phyloP scores from a whole-genome alignment of 2,888 invertebrate genomes.

The Pseudoips prasinana region DNA sequence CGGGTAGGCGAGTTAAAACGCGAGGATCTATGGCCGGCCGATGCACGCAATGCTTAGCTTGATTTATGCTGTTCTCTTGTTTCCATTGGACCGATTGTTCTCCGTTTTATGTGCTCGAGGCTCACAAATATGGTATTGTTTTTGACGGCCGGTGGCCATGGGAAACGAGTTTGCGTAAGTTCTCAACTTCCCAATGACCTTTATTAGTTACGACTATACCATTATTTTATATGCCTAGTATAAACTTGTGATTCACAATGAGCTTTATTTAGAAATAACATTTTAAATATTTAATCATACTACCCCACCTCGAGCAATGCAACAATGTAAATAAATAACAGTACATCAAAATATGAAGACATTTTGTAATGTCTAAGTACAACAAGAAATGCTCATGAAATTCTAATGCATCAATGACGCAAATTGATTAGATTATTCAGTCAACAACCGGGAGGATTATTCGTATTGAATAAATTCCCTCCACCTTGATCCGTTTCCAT shows the following conservation, averaged over 20 bases:
- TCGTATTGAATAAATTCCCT: slow-evolving; percentile 47
- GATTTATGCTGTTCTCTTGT: slow-evolving; percentile 78
- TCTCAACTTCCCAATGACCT: slow-evolving; percentile 50
- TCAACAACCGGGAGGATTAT: slow-evolving; percentile 44
- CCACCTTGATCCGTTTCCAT: slow-evolving; percentile 63
- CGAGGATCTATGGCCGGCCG: slow-evolving; percentile 72
- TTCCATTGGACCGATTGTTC: slow-evolving; percentile 75
- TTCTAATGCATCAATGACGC: slow-evolving; percentile 55
- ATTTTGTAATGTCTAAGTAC: slow-evolving; percentile 8
- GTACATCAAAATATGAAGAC: slow-evolving; percentile 4
- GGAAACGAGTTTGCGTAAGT: slow-evolving; percentile 57
- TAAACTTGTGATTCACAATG: too few species aligned
- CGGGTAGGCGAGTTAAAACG: slow-evolving; percentile 66
- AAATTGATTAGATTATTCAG: slow-evolving; percentile 58
- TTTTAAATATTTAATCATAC: too few species aligned
- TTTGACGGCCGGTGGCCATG: slow-evolving; percentile 65
- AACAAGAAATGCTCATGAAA: slow-evolving; percentile 35
- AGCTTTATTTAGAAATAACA: too few species aligned
- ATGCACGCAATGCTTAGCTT: slow-evolving; percentile 76
- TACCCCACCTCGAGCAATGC: too few species aligned
- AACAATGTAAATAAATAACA: too few species aligned
- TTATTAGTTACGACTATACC: slow-evolving; percentile 48
- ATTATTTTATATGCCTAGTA: too few species aligned
- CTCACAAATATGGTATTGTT: slow-evolving; percentile 70
- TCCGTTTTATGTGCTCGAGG: slow-evolving; percentile 61